Base-by-base conservation (phyloP, 2,888 invertebrate genomes). In the Rhimphoctona megacephalus region DNA sequence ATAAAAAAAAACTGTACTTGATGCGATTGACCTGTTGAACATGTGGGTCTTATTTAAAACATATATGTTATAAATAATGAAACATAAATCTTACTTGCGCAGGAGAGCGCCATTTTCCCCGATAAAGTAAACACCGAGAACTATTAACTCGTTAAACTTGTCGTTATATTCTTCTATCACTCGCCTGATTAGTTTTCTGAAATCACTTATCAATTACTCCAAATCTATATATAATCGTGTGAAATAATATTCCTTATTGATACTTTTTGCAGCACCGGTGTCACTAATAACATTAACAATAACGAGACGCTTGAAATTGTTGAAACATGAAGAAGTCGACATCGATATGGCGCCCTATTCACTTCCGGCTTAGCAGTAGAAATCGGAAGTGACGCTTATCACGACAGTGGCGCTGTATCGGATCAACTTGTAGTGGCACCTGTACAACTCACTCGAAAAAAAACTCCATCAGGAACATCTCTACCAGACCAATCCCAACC, bases 71-170 rank as follows among this genome's bases (percentile, higher is more conserved):
- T 36, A 54, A 81, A 33, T 33, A 57, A 64, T 43, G 79, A 83
- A 85, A 49, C 14, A 14, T 11, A 52, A 33, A 33, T 95, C 96
- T 96, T 95, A 96, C 96, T 96, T 92, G 96, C 96, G 95, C 96
- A 96, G 94, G 95, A 95, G 89, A 96, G 95, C 94, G 96, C 95
- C 96, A 96, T 96, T 94, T 94, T 95, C 30, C 30, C 61, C 17
- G 30, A 61, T 57, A 57, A 14, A 57, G 25, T 57, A 57, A 57
- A 61, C 61, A 61, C 61, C 61, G 61, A 25, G 25, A 57, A 57
- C 57, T 57, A 57, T 57, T 2, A 25, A 4, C 61, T 30, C 2
- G 30, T 61, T 17, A 61, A 30, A 17, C 17, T 57, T 30, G 61
- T 14, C 17, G 14, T 30, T 61, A 61, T 30, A 30, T 8, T 61